Conservation (phyloP, 2,888 invertebrate genomes). For the Ophioninae sp. region DNA sequence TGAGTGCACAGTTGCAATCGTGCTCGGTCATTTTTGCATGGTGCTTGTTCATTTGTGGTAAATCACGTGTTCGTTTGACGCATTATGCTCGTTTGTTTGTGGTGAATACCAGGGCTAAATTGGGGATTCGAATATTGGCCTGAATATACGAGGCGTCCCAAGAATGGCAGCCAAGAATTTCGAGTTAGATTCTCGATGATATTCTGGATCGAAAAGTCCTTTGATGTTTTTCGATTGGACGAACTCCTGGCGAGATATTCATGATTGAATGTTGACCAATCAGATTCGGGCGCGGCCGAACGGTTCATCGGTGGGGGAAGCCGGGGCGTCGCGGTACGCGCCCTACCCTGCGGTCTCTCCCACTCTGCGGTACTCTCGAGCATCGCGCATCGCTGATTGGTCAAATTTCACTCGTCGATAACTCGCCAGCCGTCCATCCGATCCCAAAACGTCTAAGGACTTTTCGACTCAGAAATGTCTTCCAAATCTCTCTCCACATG, state of each 20-base stretch:
- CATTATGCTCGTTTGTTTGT: constrained; percentile 2
- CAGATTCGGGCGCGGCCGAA: not conserved
- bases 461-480: not conserved
- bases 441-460: not conserved
- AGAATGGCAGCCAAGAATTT: not conserved
- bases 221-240: not conserved
- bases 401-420: not conserved
- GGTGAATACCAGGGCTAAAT: constrained; percentile 17
- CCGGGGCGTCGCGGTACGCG: not conserved
- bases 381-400: not conserved
- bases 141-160: constrained; percentile 16
- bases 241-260: not conserved
- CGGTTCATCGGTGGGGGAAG: not conserved
- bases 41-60: not conserved
- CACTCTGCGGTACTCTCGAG: not conserved
- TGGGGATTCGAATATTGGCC: constrained; percentile 29
- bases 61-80: not conserved
- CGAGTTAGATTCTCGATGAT: not conserved
- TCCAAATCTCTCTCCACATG: not conserved
- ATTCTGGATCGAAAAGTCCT: not conserved
- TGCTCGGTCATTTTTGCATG: not conserved
- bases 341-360: not conserved
- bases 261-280: not conserved
- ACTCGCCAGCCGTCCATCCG: not conserved
- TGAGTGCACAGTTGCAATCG: not conserved